A percentile compares a stretch with the other conserved stretches of the same genome.
Conservation (phyloP, 1,140 invertebrate species). For the Lysiphlebus fabarum region DNA sequence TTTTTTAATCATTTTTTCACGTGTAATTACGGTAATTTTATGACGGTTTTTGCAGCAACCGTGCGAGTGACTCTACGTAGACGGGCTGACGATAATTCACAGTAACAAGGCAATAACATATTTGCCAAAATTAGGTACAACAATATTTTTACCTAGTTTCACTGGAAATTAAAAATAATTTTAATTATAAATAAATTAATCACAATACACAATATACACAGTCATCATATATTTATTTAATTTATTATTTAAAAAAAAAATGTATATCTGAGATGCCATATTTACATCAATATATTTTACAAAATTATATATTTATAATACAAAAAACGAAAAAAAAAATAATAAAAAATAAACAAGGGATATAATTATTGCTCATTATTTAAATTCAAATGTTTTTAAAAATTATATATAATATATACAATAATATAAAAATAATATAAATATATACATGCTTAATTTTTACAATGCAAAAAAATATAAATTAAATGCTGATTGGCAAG, state of each 20-base stretch:
- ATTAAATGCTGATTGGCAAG: too few relatives aligned
- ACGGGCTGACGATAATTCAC: slow-evolving; percentile 53
- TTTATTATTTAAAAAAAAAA: not conserved
- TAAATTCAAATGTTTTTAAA: too few relatives aligned
- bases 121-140: slow-evolving; percentile 46
- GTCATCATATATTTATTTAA: slow-evolving; percentile 7
- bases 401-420: too few relatives aligned
- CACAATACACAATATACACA: not conserved
- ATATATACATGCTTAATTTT: too few relatives aligned
- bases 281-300: not conserved
- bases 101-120: slow-evolving; percentile 40
- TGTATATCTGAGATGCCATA: too few relatives aligned
- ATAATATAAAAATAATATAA: too few relatives aligned
- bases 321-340: not conserved
- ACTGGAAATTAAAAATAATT: not conserved
- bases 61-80: slow-evolving; percentile 55
- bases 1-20: slow-evolving; percentile 31
- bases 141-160: slow-evolving; percentile 31
- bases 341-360: too few relatives aligned
- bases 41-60: slow-evolving; percentile 57
- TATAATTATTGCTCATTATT: too few relatives aligned
- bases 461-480: too few relatives aligned
- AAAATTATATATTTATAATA: not conserved
- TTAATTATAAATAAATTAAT: too few relatives aligned
- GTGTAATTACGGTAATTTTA: slow-evolving; percentile 39